Percentiles rank a stretch among this genome's conserved stretches.
Evolutionary conservation across 2,888 invertebrate genomes (phyloP).

Genomic region (Danaus chrysippus): DNA sequence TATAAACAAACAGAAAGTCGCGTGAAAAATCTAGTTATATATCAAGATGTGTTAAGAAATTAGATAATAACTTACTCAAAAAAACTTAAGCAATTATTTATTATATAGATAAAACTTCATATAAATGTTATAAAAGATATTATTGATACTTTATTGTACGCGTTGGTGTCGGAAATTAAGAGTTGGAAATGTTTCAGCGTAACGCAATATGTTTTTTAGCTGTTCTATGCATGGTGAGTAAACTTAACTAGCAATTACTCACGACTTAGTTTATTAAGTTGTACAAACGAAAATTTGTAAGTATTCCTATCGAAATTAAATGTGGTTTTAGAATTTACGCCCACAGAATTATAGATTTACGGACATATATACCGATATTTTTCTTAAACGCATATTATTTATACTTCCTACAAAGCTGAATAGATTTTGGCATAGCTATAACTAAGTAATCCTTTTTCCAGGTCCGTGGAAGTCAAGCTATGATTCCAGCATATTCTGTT

Average conservation of each 20-base stretch:
- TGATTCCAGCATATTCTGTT: constrained; percentile 70
- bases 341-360: no score
- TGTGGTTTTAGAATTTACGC: no score
- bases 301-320: background rate
- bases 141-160: background rate
- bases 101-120: background rate
- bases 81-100: constrained; percentile 1
- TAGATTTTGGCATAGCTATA: no score
- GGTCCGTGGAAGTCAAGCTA: constrained; percentile 55
- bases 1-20: no score
- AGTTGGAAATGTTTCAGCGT: constrained; percentile 36
- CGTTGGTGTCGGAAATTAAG: background rate
- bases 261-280: background rate
- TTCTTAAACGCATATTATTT: no score
- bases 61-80: constrained; percentile 1
- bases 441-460: constrained; percentile 32
- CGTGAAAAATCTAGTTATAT: no score
- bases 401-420: no score
- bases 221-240: constrained; percentile 43
- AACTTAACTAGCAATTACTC: constrained; percentile 9
- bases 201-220: constrained; percentile 33
- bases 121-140: background rate
- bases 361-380: no score
- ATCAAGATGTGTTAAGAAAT: background rate
- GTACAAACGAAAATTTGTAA: background rate